Evolutionary conservation across 1,140 invertebrate species (phyloP).

Genomic region (Drosophila biarmipes): DNA sequence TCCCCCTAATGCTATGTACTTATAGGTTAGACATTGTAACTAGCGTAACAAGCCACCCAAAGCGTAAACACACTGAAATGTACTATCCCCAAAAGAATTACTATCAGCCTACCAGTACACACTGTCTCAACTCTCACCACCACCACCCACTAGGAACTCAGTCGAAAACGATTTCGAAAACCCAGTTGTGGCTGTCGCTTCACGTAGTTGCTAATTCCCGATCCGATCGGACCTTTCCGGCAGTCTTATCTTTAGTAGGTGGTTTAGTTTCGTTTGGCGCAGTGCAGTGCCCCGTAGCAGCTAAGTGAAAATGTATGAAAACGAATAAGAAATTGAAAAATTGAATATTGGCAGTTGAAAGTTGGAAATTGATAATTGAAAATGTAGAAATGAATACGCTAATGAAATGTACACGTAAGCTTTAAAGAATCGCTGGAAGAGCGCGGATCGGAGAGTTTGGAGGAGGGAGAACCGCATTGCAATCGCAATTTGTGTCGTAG

Average conservation of each 20-base stretch:
- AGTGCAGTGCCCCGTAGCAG: constrained; percentile 32
- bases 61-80: constrained; percentile 23
- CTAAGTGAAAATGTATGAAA: constrained; percentile 38
- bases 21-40: constrained; percentile 82
- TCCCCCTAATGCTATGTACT: constrained; percentile 68
- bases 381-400: constrained; percentile 62
- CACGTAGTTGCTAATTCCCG: constrained; percentile 40
- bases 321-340: constrained; percentile 22
- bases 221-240: constrained; percentile 25
- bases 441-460: constrained; percentile 36
- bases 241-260: constrained; percentile 73
- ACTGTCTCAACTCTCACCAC: constrained; percentile 45
- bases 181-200: constrained; percentile 47
- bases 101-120: constrained; percentile 54
- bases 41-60: constrained; percentile 55
- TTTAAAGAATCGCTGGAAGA: constrained; percentile 64
- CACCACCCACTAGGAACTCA: constrained; percentile 40
- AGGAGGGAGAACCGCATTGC: constrained; percentile 31
- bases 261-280: constrained; percentile 61
- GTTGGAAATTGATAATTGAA: constrained; percentile 32
- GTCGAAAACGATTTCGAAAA: constrained; percentile 12
- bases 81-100: constrained; percentile 35
- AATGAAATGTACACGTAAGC: constrained; percentile 75
- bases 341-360: constrained; percentile 14
- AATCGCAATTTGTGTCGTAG: constrained; percentile 64